These are phyloP conservation scores for Periplaneta americana DNA, from an alignment of 1,140 invertebrate species.

Conservation along the genomic window DNA sequence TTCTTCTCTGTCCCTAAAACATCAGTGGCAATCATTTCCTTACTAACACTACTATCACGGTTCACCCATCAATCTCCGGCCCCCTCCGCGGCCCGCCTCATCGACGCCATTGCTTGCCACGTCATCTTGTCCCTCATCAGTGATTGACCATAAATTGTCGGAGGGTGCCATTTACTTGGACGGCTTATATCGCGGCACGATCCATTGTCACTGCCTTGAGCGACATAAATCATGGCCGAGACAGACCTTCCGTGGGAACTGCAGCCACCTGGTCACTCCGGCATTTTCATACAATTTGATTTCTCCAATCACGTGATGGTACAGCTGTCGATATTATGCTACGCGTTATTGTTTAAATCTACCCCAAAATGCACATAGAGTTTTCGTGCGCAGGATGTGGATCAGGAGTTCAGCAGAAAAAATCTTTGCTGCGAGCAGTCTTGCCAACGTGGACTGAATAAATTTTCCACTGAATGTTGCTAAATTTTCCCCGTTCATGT, in stretches of 20 bases:
- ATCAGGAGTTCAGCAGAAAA: too few species aligned
- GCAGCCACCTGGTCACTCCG: background rate
- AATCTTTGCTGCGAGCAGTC: too few species aligned
- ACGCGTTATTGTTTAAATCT: too few species aligned
- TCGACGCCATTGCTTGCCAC: slow-evolving; percentile 1
- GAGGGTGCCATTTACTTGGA: background rate
- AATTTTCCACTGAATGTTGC: too few species aligned
- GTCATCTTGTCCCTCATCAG: slow-evolving; percentile 15
- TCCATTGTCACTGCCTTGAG: background rate
- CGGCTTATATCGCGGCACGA: too few species aligned
- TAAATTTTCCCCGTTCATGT: too few species aligned
- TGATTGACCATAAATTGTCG: slow-evolving; percentile 17
- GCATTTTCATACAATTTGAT: background rate
- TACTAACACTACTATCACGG: background rate
- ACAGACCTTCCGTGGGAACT: background rate
- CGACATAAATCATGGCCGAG: background rate
- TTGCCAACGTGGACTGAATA: too few species aligned
- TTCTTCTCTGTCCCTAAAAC: background rate
- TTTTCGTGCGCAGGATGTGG: too few species aligned
- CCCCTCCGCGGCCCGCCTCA: background rate
- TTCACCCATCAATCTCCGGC: slow-evolving; percentile 9
- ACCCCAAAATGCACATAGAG: too few species aligned
- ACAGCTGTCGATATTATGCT: too few species aligned
- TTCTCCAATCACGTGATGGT: too few species aligned
- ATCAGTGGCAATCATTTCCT: slow-evolving; percentile 7